A percentile compares a stretch with the other conserved stretches of the same genome.
Evolutionary conservation across 35 echinoderm and acorn worm species (phyloP).

Genomic region (Lytechinus pictus): DNA sequence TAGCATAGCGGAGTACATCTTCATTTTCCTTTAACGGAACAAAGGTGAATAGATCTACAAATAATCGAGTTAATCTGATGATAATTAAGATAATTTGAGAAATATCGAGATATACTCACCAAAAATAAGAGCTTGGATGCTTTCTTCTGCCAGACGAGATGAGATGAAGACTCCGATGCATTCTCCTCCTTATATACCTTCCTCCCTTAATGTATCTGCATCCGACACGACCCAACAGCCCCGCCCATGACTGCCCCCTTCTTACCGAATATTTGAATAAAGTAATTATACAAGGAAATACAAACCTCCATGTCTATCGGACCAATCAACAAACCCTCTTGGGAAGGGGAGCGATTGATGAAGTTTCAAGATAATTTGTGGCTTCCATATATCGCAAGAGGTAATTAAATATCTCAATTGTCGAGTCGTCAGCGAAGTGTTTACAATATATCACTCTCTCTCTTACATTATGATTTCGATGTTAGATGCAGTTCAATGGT

Average conservation of each 20-base stretch:
- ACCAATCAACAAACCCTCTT: not conserved
- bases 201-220: not conserved
- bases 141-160: not conserved
- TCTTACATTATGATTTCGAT: not conserved
- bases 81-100: not conserved
- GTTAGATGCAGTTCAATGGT: not conserved
- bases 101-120: not conserved
- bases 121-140: not conserved
- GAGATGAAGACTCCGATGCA: not conserved
- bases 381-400: not conserved
- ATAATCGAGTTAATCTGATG: not conserved
- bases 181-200: not conserved
- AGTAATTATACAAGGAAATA: not conserved
- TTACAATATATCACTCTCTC: not conserved
- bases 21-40: no score
- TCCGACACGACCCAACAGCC: not conserved
- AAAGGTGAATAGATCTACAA: no score
- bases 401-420: not conserved
- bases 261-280: not conserved
- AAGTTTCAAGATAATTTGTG: not conserved
- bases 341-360: not conserved
- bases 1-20: no score
- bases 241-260: not conserved
- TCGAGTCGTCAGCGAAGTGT: not conserved
- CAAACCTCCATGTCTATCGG: not conserved